Percentiles rank a stretch among this genome's conserved stretches.
Evolutionary conservation across 1,140 invertebrate genomes (phyloP).

Genomic region (Muscidifurax raptorellus): DNA sequence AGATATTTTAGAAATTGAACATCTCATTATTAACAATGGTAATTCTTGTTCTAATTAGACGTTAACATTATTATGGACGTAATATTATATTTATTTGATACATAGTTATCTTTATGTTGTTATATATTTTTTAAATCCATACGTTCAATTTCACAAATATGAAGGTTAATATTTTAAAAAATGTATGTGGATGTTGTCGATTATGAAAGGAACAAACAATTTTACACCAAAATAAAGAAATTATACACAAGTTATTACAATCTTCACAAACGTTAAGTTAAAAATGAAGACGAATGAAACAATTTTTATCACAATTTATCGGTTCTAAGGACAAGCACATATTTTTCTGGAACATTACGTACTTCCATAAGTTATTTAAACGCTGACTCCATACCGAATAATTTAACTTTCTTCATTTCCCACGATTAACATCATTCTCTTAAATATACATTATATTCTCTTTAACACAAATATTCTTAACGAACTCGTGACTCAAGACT

Average conservation of each 20-base stretch:
- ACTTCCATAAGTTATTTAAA: constrained; percentile 38
- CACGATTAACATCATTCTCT: neutral
- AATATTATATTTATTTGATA: neutral
- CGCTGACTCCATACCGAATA: constrained; percentile 1
- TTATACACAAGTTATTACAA: neutral
- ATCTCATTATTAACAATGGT: neutral
- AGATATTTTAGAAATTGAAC: constrained; percentile 28
- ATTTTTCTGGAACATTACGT: constrained; percentile 31
- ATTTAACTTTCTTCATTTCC: constrained; percentile 17
- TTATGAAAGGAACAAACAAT: neutral
- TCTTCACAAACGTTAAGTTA: neutral
- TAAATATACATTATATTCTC: constrained; percentile 29
- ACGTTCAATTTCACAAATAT: neutral
- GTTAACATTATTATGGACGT: neutral
- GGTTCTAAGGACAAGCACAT: constrained; percentile 21
- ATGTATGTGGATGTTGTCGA: neutral
- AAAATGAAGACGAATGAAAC: constrained; percentile 3
- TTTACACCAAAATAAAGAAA: constrained; percentile 13
- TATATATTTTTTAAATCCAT: neutral
- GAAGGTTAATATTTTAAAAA: constrained; percentile 3
- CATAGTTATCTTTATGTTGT: neutral
- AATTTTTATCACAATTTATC: constrained; percentile 48
- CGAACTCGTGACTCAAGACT: constrained; percentile 42
- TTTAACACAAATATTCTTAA: constrained; percentile 18
- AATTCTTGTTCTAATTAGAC: neutral